Percentiles rank a stretch among this genome's conserved stretches.
These are phyloP conservation scores for Hepsetus odoe DNA, from an alignment of 2,113 vertebrate genomes.

Conservation along the genomic window DNA sequence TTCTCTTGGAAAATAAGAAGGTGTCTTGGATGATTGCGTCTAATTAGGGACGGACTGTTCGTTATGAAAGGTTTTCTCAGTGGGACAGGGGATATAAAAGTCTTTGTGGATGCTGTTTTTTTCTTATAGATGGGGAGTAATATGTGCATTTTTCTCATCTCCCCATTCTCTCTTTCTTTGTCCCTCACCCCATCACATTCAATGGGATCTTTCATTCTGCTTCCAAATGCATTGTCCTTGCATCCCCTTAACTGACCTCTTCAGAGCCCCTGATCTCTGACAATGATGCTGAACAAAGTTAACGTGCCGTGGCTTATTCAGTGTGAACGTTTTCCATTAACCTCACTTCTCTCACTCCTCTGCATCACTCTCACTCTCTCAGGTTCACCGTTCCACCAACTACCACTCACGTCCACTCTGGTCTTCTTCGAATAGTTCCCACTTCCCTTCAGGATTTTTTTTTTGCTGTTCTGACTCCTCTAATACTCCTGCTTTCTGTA, in stretches of 20 bases:
- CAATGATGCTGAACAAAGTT: conserved; percentile 75
- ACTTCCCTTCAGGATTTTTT: not conserved
- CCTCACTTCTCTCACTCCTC: conserved; percentile 56
- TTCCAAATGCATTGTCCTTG: conserved; percentile 22
- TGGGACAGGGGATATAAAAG: conserved; percentile 27
- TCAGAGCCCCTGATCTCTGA: conserved; percentile 71
- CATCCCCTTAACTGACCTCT: conserved; percentile 8
- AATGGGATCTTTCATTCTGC: conserved; percentile 53
- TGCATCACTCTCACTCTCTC: conserved; percentile 34
- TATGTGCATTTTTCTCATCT: conserved; percentile 62
- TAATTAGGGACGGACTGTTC: no score
- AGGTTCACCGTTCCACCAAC: not conserved
- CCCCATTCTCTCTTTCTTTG: conserved; percentile 41
- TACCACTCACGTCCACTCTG: conserved; percentile 5
- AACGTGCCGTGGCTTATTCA: conserved; percentile 58
- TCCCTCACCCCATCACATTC: conserved; percentile 47
- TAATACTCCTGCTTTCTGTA: conserved; percentile 12
- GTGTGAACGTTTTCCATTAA: conserved; percentile 52
- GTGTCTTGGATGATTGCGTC: no score
- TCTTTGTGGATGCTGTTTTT: conserved; percentile 2
- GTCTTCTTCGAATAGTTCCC: not conserved
- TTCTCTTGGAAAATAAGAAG: no score
- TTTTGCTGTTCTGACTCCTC: not conserved
- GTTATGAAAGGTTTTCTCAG: not conserved
- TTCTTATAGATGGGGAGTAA: conserved; percentile 57